These are phyloP conservation scores for Sitta europaea DNA, from an alignment of 2,113 vertebrate genomes.

Conservation along the genomic window DNA sequence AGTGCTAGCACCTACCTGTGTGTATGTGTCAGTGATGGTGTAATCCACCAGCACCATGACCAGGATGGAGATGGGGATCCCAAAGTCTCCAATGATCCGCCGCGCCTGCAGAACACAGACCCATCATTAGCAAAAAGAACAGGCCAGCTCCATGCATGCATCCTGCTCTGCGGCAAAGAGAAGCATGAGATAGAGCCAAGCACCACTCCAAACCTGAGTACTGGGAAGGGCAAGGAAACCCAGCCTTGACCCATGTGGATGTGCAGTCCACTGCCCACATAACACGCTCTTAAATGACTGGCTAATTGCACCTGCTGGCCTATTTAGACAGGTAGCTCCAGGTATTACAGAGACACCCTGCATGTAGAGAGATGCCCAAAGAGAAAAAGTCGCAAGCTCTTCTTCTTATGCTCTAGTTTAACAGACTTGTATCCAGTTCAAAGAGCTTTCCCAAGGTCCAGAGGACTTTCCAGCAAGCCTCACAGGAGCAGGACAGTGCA, in stretches of 20 bases:
- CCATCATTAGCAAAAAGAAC: not conserved
- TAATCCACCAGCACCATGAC: constrained; percentile 91
- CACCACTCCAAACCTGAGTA: not conserved
- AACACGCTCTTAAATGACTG: not conserved
- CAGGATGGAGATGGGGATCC: constrained; percentile 96
- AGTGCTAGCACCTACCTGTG: constrained; percentile 76
- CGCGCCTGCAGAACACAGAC: constrained; percentile 78
- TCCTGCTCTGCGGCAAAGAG: not conserved
- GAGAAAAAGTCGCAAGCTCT: not conserved
- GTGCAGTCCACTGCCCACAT: not conserved
- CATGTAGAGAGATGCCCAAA: not conserved
- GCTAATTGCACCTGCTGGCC: not conserved
- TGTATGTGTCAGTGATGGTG: constrained; percentile 90
- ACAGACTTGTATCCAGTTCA: not conserved
- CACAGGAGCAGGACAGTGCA: not conserved
- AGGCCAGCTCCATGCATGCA: not conserved
- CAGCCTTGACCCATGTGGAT: not conserved
- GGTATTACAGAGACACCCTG: not conserved
- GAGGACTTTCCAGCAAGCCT: not conserved
- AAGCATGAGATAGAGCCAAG: not conserved
- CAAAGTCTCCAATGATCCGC: constrained; percentile 95
- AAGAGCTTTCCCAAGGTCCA: not conserved
- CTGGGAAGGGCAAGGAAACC: not conserved
- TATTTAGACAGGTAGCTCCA: not conserved
- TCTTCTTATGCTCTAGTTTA: not conserved